phyloP scores from a whole-genome alignment of 2,113 vertebrate genomes.

The Cephalophus harveyi region DNA sequence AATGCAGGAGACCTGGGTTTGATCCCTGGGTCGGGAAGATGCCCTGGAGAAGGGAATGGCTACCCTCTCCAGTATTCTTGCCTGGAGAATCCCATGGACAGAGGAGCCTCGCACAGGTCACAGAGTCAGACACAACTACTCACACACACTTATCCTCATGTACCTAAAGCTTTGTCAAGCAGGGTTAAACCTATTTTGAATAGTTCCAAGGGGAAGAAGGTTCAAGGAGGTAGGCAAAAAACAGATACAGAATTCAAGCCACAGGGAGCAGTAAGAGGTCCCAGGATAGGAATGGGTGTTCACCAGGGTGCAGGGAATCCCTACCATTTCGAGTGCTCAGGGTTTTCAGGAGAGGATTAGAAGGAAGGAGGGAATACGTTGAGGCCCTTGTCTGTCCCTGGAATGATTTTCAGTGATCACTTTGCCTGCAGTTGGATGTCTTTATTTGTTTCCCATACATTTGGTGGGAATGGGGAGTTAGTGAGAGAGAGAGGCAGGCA shows the following conservation, averaged over 20 bases:
- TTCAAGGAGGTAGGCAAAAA: not conserved
- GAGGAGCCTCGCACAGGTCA: fast-evolving
- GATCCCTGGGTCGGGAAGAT: not conserved
- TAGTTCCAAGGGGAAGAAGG: not conserved
- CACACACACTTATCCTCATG: not conserved
- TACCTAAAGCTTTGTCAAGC: not conserved
- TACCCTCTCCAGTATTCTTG: not conserved
- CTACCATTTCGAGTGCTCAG: not conserved
- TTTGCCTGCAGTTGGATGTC: not conserved
- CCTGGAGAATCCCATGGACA: not conserved
- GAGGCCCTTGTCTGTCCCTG: not conserved
- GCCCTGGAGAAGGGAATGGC: not conserved
- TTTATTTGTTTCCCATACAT: not conserved
- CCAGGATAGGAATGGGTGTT: not conserved
- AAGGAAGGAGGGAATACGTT: not conserved
- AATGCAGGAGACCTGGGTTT: not conserved
- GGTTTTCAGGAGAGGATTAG: not conserved
- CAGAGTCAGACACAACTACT: not conserved
- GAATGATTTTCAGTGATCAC: not conserved
- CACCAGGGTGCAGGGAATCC: not conserved
- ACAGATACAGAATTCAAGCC: not conserved
- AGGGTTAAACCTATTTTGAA: not conserved
- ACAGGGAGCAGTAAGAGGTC: not conserved
- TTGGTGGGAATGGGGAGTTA: not conserved
- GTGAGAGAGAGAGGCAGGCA: not conserved